A percentile compares a stretch with the other conserved stretches of the same genome.
Evolutionary conservation across 1,140 invertebrate genomes (phyloP).

Genomic region (Spodoptera litura): DNA sequence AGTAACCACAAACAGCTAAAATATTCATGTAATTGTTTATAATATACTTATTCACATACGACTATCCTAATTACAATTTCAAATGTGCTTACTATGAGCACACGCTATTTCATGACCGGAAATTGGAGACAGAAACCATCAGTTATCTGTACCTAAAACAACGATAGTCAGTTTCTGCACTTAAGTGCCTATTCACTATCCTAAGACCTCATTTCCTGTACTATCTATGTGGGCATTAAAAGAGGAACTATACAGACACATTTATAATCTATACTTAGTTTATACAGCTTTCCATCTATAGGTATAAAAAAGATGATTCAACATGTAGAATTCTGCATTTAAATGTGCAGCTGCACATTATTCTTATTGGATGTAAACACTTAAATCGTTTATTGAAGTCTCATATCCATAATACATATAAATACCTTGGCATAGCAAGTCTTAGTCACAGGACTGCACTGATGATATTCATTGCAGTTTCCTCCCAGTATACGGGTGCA

Average conservation of each 20-base stretch:
- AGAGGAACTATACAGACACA: background rate
- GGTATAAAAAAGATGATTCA: background rate
- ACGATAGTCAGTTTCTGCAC: background rate
- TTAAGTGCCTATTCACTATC: constrained; percentile 3
- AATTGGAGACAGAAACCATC: too few species aligned
- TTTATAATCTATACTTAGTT: background rate
- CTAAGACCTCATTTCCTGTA: background rate
- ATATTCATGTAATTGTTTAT: too few species aligned
- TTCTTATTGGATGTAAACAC: constrained; percentile 10
- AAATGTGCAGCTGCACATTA: constrained; percentile 22
- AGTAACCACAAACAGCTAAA: too few species aligned
- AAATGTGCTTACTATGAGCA: too few species aligned
- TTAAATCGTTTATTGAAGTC: background rate
- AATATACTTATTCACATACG: too few species aligned
- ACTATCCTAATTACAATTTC: too few species aligned
- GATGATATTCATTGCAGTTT: background rate
- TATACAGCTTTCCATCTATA: too few species aligned
- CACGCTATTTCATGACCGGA: too few species aligned
- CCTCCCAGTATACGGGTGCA: background rate
- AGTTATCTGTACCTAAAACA: too few species aligned
- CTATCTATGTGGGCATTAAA: background rate
- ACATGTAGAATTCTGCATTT: background rate
- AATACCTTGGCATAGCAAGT: background rate
- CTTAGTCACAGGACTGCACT: constrained; percentile 9
- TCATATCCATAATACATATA: constrained; percentile 3